These are phyloP conservation scores for Heliornis fulica DNA, from an alignment of 2,113 vertebrate genomes.

Conservation along the genomic window DNA sequence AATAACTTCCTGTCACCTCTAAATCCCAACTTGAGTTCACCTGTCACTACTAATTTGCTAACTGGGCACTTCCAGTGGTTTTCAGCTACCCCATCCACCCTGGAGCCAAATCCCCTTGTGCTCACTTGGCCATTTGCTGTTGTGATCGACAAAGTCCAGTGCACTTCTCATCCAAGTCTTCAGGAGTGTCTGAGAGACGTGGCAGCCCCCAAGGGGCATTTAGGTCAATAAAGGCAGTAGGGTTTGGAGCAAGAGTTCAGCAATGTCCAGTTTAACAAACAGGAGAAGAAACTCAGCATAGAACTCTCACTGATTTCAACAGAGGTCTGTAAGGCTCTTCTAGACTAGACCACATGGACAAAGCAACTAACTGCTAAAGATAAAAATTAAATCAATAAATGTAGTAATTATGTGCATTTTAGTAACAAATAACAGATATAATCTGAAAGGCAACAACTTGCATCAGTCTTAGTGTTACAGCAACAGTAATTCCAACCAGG, in stretches of 20 bases:
- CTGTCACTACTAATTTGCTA: neutral
- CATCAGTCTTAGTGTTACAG: neutral
- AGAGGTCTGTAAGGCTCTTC: neutral
- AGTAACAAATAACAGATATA: neutral
- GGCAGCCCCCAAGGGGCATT: neutral
- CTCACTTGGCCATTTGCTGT: neutral
- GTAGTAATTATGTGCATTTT: neutral
- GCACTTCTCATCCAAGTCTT: neutral
- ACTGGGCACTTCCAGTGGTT: rapidly evolving
- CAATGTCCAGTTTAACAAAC: neutral
- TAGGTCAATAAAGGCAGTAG: neutral
- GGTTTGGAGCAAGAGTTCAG: neutral
- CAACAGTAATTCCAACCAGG: neutral
- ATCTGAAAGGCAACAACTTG: neutral
- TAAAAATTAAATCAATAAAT: neutral
- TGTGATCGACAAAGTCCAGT: neutral
- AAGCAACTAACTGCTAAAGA: neutral
- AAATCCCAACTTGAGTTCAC: neutral
- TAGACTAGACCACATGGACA: neutral
- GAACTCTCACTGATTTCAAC: neutral
- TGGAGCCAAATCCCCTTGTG: neutral
- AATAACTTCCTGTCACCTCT: rapidly evolving
- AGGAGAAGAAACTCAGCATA: neutral
- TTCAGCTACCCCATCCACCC: neutral
- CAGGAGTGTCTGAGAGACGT: neutral